Evolutionary conservation across 2,888 invertebrate genomes (phyloP), one percentile per base, ranked within the genome.

Genomic region (Lasioglossum villosulum): DNA sequence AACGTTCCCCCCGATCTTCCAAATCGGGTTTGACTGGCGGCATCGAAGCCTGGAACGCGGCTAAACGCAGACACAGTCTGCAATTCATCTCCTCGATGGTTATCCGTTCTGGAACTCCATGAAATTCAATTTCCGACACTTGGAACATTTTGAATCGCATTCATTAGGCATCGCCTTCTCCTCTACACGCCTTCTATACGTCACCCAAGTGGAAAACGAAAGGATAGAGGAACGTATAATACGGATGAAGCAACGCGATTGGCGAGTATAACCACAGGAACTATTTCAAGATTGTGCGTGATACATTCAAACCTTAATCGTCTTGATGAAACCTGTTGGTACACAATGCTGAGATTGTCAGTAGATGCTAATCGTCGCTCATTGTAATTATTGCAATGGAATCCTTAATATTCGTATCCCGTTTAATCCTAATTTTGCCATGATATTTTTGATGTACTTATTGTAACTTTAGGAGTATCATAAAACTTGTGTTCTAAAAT

Each of bases 41-140:
- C 82, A 75, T 71, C 82, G 71, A 82, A 71, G 78, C 70, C 45
- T 23, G 74, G 70, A 78, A 78, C 78, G 82, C 74, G 82, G 45
- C 70, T 82, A 82, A 82, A 82, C 78, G 78, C 74, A 78, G 78
- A 56, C 70, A 8, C 74, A 78, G 73, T 63, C 71, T 83, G 87
- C 87, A 81, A 87, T 86, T 87, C 87, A 87, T 87, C 80, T 87
- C 83, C 75, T 66, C 77, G 74, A 19, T 73, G 79, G 77, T 75
- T 86, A 86, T 84, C 84, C 86, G 82, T 81, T 45, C 37, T 70
- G 75, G 75, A 30, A 30, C 59, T 81, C 80, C 86, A 87, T 87
- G 87, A 87, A 86, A 87, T 87, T 87, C 87, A 86, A 87, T 86
- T 87, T 87, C 87, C 84, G 86, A 86, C 87, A 87, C 81, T 86